Evolutionary conservation across 2,888 invertebrate species (phyloP), one percentile per base, ranked within the genome.

Genomic region (Cheilosia scutellata): DNA sequence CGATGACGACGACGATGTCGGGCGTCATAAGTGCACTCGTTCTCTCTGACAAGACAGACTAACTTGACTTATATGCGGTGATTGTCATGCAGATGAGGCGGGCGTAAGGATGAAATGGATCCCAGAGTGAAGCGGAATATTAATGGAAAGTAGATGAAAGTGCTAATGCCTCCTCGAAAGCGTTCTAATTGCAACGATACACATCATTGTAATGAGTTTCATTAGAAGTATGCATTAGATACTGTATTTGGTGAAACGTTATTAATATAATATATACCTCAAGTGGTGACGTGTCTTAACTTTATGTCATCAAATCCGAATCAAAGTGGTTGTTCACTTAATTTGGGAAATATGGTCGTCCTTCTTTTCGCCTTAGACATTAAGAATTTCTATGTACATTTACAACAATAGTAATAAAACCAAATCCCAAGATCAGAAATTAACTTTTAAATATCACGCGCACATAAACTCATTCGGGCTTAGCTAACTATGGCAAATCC

Each of bases 81-180:
- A 58, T 63, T 83, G 74, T 74, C 63, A 70, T 79, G 74, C 63
- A 70, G 63, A 70, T 74, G 83, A 62, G 37, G n/a, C 16, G 49
- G 71, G 7, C 13, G 13, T 7, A 16, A 16, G 27, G n/a, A 65
- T 11, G 40, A 33, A 33, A 60, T 7, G 44, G 4, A 25, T 13
- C 16, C 20, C 16, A 13, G 11, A 33, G 4, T 0, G 11, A 13
- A 31, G 51, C 25, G n/a, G 51, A 31, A 16, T 75, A 68, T 75
- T 76, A 77, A 77, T 82, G 79, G 79, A 75, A 68, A 78, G 66
- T 68, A 55, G 68, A 79, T 53, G 79, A 79, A 74, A 74, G 79
- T 79, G 79, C 74, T 83, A 83, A 83, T 83, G 79, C 68, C 62
- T 63, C 58, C 51, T 79, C 62, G 74, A 79, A 79, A 63, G 72